These are phyloP conservation scores for Drosophila lacicola DNA, from an alignment of 2,888 invertebrate genomes.

Conservation along the genomic window DNA sequence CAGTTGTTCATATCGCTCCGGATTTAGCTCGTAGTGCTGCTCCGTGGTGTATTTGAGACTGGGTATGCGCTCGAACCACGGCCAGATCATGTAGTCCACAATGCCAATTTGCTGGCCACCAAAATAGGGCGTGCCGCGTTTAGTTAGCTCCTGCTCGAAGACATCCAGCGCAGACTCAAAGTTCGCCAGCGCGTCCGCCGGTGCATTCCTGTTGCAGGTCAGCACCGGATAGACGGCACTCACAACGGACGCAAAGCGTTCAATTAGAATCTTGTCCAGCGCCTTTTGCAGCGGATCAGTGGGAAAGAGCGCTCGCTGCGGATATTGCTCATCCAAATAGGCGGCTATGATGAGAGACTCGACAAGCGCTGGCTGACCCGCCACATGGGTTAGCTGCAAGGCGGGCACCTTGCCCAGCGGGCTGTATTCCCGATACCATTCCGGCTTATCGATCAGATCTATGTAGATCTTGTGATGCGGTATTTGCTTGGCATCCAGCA, in stretches of 20 bases:
- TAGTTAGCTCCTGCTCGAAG: conserved; percentile 88
- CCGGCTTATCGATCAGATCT: conserved; percentile 91
- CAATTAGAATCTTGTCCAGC: conserved; percentile 84
- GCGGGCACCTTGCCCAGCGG: conserved; percentile 91
- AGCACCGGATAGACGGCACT: conserved; percentile 81
- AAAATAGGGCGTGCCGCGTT: conserved; percentile 88
- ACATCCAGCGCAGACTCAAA: conserved; percentile 86
- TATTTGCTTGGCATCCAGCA: conserved; percentile 92
- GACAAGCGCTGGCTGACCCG: conserved; percentile 87
- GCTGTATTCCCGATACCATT: conserved; percentile 91
- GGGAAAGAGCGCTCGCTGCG: conserved; percentile 88
- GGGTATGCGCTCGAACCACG: conserved; percentile 88
- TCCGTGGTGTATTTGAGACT: too few species aligned
- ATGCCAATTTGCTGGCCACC: conserved; percentile 89
- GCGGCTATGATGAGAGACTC: conserved; percentile 93
- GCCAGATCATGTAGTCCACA: conserved; percentile 92
- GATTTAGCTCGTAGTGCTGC: too few species aligned
- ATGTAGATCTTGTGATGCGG: conserved; percentile 91
- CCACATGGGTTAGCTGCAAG: conserved; percentile 88
- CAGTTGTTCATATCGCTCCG: too few species aligned
- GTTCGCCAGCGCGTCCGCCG: conserved; percentile 65
- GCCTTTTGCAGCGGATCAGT: conserved; percentile 84
- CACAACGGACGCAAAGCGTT: conserved; percentile 79
- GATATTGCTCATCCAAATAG: conserved; percentile 92
- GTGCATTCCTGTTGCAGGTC: conserved; percentile 53